Percentiles rank a stretch among this genome's conserved stretches.
phyloP scores from a whole-genome alignment of 2,797 vertebrate species.

The Gorsachius magnificus region DNA sequence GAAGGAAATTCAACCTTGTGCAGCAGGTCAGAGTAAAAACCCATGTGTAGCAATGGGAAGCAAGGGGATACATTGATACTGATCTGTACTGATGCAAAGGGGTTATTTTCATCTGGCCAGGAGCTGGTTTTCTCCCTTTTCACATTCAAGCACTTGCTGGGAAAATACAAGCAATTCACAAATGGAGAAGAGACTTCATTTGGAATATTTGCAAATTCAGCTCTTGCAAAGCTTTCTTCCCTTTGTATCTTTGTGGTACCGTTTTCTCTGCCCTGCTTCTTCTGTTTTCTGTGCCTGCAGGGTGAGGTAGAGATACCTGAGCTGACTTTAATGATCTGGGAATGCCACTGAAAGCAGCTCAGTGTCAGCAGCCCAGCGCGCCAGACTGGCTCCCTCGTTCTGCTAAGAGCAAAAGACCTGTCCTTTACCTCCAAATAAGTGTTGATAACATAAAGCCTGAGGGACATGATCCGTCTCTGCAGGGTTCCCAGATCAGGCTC shows the following conservation, averaged over 20 bases:
- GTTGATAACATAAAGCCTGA: slow-evolving; percentile 56
- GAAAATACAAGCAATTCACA: neutral
- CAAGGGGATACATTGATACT: neutral
- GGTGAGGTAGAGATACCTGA: neutral
- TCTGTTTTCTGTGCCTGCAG: neutral
- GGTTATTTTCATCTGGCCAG: neutral
- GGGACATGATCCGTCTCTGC: slow-evolving; percentile 40
- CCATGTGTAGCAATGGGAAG: neutral
- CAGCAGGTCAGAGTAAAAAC: neutral
- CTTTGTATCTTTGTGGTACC: neutral
- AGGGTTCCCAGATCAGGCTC: slow-evolving; percentile 51
- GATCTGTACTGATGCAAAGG: neutral
- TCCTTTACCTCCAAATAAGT: slow-evolving; percentile 43
- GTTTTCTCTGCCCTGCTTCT: neutral
- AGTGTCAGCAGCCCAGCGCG: neutral
- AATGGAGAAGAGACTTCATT: neutral
- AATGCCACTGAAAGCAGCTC: neutral
- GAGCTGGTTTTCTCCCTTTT: neutral
- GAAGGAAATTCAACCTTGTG: neutral
- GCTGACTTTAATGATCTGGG: neutral
- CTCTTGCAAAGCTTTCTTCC: neutral
- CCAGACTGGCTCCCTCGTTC: neutral
- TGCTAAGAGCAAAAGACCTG: neutral
- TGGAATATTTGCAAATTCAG: neutral
- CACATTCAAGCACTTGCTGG: neutral